These are phyloP conservation scores for Machimus atricapillus DNA, from an alignment of 2,888 invertebrate genomes.

Conservation along the genomic window DNA sequence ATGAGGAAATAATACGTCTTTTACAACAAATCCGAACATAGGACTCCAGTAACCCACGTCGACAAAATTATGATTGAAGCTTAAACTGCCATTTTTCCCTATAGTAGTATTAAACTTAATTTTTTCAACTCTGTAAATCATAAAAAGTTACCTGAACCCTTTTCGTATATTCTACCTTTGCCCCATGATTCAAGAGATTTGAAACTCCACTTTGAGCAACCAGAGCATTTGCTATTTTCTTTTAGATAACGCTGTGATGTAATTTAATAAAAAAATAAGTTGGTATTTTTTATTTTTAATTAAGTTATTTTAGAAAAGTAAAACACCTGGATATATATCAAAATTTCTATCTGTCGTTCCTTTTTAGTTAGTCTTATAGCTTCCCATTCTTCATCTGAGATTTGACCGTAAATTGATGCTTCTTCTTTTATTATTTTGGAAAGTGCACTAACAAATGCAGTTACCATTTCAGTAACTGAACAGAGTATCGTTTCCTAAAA, in stretches of 20 bases:
- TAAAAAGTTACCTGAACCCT: constrained; percentile 42
- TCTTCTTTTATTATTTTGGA: constrained; percentile 75
- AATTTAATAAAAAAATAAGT: background rate
- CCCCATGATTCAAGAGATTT: constrained; percentile 70
- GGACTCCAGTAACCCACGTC: constrained; percentile 80
- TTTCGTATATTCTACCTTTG: constrained; percentile 55
- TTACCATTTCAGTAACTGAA: constrained; percentile 72
- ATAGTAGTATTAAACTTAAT: background rate
- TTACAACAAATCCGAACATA: constrained; percentile 70
- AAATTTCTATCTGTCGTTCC: constrained; percentile 68
- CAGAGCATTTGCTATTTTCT: constrained; percentile 62
- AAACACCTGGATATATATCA: constrained; percentile 69
- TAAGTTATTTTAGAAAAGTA: background rate
- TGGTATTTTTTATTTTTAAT: too few relatives aligned
- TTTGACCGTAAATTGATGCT: constrained; percentile 73
- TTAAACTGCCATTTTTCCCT: background rate
- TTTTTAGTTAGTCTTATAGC: constrained; percentile 73
- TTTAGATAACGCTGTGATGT: constrained; percentile 55
- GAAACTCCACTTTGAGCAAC: constrained; percentile 67
- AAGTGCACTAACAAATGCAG: constrained; percentile 72
- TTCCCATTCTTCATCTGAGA: constrained; percentile 88
- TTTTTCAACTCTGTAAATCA: background rate
- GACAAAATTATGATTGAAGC: constrained; percentile 53
- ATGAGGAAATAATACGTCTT: constrained; percentile 81
- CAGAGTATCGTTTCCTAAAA: constrained; percentile 72